Evolutionary conservation across 2,888 invertebrate species (phyloP).

Genomic region (Cordylochernes scorpioides): DNA sequence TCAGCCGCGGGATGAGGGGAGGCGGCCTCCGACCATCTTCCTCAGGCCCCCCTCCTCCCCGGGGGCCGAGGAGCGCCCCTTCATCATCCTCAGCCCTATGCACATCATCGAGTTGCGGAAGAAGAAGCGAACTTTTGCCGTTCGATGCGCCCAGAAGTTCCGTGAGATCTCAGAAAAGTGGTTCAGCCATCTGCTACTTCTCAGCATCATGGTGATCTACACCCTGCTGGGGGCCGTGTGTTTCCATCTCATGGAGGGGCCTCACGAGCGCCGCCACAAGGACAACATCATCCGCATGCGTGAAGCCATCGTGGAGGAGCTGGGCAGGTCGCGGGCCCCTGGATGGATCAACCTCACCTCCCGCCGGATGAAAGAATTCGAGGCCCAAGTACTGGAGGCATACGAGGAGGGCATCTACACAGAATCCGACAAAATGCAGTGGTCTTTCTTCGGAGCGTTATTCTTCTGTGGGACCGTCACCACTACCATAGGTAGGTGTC

Average conservation of each 20-base stretch:
- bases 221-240: conserved; percentile 52
- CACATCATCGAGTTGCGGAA: conserved; percentile 14
- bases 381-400: too few species aligned
- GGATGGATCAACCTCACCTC: conserved; percentile 2
- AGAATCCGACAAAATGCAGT: conserved; percentile 20
- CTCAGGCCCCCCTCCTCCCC: too few species aligned
- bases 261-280: conserved; percentile 21
- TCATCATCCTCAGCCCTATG: conserved; percentile 16
- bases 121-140: conserved; percentile 12
- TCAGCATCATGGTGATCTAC: conserved; percentile 45
- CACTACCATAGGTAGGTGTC: conserved; percentile 55
- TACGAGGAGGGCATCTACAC: conserved; percentile 57
- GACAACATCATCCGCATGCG: conserved; percentile 6
- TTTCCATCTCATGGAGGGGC: conserved; percentile 48
- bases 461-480: conserved; percentile 65
- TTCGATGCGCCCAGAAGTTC: conserved; percentile 13
- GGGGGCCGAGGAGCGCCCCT: too few species aligned
- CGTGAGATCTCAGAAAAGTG: conserved; percentile 42
- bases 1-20: too few species aligned
- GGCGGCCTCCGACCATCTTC: too few species aligned
- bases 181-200: conserved; percentile 67
- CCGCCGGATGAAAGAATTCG: conserved; percentile 40
- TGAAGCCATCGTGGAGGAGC: conserved; percentile 3
- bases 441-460: conserved; percentile 62
- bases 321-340: too few species aligned